Evolutionary conservation across 2,888 invertebrate species (phyloP).

Genomic region (Bellardia bayeri): DNA sequence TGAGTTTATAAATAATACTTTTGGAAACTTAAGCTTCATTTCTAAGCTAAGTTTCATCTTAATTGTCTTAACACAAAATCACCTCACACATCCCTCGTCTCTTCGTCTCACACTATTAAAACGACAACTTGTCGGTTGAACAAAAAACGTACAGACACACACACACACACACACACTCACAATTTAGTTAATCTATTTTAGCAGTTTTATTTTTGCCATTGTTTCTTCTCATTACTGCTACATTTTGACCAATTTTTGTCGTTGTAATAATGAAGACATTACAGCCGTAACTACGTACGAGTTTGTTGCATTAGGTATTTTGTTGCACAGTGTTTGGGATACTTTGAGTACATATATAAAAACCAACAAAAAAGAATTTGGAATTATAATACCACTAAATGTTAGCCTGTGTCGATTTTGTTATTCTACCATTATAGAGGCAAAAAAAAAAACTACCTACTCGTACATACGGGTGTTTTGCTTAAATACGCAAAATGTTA

Average conservation of each 20-base stretch:
- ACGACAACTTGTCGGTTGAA: constrained; percentile 23
- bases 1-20: no score
- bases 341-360: constrained; percentile 6
- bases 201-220: neutral
- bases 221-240: constrained; percentile 5
- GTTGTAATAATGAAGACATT: constrained; percentile 65
- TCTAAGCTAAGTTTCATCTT: neutral
- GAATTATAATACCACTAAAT: constrained; percentile 67
- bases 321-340: constrained; percentile 13
- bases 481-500: constrained; percentile 65
- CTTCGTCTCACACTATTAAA: constrained; percentile 10
- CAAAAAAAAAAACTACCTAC: constrained; percentile 20
- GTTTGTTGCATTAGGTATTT: constrained; percentile 34
- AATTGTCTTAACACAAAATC: no score
- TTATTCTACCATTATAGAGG: constrained; percentile 42
- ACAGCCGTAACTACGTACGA: constrained; percentile 20
- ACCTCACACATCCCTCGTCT: neutral
- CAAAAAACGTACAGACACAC: neutral
- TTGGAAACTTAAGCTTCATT: no score
- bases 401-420: constrained; percentile 49
- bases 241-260: constrained; percentile 60
- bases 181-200: constrained; percentile 61
- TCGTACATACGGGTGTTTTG: constrained; percentile 38
- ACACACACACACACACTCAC: constrained; percentile 5
- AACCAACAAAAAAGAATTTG: neutral